Evolutionary conservation across 2,113 vertebrate genomes (phyloP), one percentile per base, ranked within the genome.

Genomic region (Rhinoderma darwinii): DNA sequence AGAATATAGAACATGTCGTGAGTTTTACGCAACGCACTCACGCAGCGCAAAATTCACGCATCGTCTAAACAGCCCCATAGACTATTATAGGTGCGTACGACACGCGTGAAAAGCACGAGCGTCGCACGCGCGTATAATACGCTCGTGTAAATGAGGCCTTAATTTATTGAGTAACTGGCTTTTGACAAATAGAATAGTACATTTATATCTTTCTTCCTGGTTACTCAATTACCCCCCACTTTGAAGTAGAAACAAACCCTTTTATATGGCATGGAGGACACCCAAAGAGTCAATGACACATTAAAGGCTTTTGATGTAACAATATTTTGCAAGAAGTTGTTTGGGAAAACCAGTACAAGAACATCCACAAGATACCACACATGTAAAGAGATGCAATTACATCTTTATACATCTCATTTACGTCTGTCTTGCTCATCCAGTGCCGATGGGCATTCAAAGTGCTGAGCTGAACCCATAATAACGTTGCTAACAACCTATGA

Each of bases 381-480:
- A 73, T 44, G 66, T 5, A n/a, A 44, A n/a, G 47, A 30, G 32
- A 22, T 3, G 47, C 70, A 70, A 61, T 41, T 41, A 44, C 43
- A 35, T 0, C 32, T 83, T 83, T 54, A 72, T 68, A 51, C 44
- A 39, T n/a, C 66, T 83, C 66, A 50, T 35, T 50, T 35, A 15
- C 43, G 9, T 37, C 27, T 83, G 32, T 83, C 70, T 25, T 72
- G 66, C 66, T 37, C 82, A 70, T 39, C 8, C 66, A 83, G 44
- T 73, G 66, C 82, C 82, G 1, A 73, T 51, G n/a, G 84, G 54
- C 73, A 77, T 85, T 59, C 43, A 63, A 14, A 78, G 2, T n/a
- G 8, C 56, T 63, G 20, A 59, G 35, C 35, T 50, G 63, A 70
- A 83, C 81, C 61, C n/a, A 15, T 83, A 83, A 83, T 83, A 83